Percentiles rank a stretch among this genome's conserved stretches.
Evolutionary conservation across 2,888 invertebrate species (phyloP).

Genomic region (Athrips mouffetella): DNA sequence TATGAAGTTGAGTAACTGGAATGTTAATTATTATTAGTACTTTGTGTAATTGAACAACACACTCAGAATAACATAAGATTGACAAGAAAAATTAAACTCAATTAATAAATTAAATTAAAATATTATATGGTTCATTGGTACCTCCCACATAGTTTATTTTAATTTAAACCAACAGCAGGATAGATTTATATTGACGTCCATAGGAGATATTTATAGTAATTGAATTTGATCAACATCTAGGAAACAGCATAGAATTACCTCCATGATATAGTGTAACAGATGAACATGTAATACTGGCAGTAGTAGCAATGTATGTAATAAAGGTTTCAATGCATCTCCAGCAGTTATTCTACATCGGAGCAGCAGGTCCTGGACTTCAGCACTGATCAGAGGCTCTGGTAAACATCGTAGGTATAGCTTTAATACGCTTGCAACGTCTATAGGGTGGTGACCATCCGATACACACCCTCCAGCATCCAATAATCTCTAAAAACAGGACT

Average conservation of each 20-base stretch:
- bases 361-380: conserved; percentile 88
- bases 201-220: too few species aligned
- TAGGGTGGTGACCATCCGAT: conserved; percentile 84
- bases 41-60: background rate
- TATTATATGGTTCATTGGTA: too few species aligned
- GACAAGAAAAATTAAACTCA: background rate
- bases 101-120: too few species aligned
- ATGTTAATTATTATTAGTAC: conserved; percentile 18
- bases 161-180: too few species aligned
- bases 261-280: conserved; percentile 89
- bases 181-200: too few species aligned
- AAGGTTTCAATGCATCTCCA: conserved; percentile 79
- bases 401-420: conserved; percentile 91
- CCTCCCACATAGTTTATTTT: too few species aligned
- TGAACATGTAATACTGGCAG: conserved; percentile 87
- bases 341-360: conserved; percentile 81
- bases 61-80: background rate
- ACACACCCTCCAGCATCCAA: conserved; percentile 85
- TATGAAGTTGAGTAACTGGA: conserved; percentile 83
- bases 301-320: conserved; percentile 84
- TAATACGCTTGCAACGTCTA: conserved; percentile 91
- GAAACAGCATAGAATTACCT: conserved; percentile 61
- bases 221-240: background rate
- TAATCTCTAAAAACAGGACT: conserved; percentile 64
- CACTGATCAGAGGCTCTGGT: conserved; percentile 88